Evolutionary conservation across 2,113 vertebrate genomes (phyloP).

Genomic region (Pandion haliaetus): DNA sequence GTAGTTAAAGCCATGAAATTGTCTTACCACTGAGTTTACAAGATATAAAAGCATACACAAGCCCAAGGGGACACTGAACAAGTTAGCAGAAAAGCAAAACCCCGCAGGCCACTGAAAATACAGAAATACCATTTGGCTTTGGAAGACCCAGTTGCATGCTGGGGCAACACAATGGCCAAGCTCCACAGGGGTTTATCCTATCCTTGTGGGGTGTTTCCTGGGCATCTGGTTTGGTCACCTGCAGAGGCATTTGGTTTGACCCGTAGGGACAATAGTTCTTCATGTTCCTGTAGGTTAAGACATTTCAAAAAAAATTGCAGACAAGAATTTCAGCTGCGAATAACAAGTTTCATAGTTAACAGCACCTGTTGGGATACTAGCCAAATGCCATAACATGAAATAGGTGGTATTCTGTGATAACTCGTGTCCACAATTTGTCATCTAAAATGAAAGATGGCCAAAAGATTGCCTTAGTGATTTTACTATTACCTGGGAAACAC

Average conservation of each 20-base stretch:
- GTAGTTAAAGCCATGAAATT: background rate
- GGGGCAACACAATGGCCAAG: background rate
- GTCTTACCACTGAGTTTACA: background rate
- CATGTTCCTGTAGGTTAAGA: background rate
- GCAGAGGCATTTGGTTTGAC: background rate
- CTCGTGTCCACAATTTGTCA: background rate
- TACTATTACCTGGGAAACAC: background rate
- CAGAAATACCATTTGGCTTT: background rate
- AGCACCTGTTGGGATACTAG: background rate
- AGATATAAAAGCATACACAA: background rate
- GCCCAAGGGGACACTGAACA: background rate
- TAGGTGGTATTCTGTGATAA: background rate
- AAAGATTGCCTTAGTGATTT: background rate
- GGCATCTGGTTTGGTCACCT: background rate
- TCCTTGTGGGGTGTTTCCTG: background rate
- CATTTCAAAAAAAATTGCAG: background rate
- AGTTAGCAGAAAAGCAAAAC: background rate
- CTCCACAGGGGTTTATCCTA: background rate
- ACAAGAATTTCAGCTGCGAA: background rate
- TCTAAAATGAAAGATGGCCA: background rate
- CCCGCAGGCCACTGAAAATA: background rate
- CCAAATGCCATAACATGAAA: background rate
- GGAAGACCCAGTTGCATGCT: background rate
- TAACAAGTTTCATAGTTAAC: background rate
- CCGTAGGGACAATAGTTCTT: background rate